Conservation (phyloP, 2,888 invertebrate species). For the Pherbina coryleti region DNA sequence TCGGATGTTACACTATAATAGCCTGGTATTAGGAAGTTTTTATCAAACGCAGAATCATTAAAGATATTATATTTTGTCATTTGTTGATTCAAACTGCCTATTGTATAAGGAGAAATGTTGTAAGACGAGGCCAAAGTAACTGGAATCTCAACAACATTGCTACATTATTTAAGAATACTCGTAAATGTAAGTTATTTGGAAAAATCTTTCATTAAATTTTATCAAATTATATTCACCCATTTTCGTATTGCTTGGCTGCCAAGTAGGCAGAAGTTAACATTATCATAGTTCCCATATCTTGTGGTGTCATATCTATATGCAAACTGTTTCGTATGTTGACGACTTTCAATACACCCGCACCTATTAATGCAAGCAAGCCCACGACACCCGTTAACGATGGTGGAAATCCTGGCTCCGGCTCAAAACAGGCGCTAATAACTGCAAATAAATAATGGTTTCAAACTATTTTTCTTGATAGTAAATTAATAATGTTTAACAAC, state of each 20-base stretch:
- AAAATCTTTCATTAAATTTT: not conserved
- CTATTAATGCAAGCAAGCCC: conserved; percentile 58
- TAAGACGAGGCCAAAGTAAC: conserved; percentile 42
- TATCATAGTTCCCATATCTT: conserved; percentile 56
- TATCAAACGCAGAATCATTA: conserved; percentile 41
- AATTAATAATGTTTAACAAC: conserved; percentile 62
- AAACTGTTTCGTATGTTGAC: conserved; percentile 47
- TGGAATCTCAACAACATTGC: conserved; percentile 34
- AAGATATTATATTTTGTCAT: conserved; percentile 31
- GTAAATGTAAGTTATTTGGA: too few species aligned
- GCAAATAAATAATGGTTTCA: not conserved
- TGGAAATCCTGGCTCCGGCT: conserved; percentile 59
- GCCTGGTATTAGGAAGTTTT: conserved; percentile 43
- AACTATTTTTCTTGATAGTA: not conserved
- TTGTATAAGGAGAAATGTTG: not conserved
- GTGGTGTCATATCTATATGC: conserved; percentile 59
- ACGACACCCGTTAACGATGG: conserved; percentile 60
- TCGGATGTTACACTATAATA: conserved; percentile 30
- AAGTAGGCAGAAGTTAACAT: conserved; percentile 48
- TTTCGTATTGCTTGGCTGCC: conserved; percentile 31
- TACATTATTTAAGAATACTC: too few species aligned
- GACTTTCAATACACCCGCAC: conserved; percentile 58
- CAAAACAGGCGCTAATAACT: conserved; percentile 56
- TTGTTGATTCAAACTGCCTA: not conserved
- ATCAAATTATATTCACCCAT: not conserved